phyloP scores from a whole-genome alignment of 2,888 invertebrate genomes.

The Drosophila anomalata region DNA sequence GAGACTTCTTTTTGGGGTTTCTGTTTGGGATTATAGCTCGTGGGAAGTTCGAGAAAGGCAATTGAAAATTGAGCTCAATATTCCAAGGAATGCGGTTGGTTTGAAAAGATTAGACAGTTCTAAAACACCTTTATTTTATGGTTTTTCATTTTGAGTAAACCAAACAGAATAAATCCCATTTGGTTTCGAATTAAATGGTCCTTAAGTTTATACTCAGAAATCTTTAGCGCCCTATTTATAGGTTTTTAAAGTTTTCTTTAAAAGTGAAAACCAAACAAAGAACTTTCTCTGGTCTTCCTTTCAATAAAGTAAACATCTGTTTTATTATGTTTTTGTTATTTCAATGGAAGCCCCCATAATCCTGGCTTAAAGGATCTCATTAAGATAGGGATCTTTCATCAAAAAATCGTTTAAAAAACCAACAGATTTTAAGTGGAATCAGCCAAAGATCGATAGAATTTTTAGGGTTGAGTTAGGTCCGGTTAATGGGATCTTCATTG shows the following conservation, averaged over 20 bases:
- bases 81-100: background rate
- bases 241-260: no score
- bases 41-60: conserved; percentile 13
- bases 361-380: conserved; percentile 33
- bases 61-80: conserved; percentile 4
- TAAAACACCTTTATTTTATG: background rate
- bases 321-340: conserved; percentile 8
- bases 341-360: conserved; percentile 27
- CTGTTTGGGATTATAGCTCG: conserved; percentile 23
- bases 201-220: background rate
- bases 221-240: background rate
- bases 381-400: conserved; percentile 39
- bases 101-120: background rate
- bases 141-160: background rate
- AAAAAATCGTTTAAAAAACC: conserved; percentile 34
- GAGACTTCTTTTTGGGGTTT: background rate
- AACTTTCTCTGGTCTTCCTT: conserved; percentile 10
- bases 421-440: conserved; percentile 45
- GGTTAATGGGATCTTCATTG: conserved; percentile 34
- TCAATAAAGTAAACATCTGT: conserved; percentile 12
- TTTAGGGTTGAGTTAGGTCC: conserved; percentile 34
- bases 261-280: background rate
- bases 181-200: background rate
- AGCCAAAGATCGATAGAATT: conserved; percentile 59
- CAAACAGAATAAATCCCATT: background rate